These are phyloP conservation scores for Parasteatoda lunata DNA, from an alignment of 2,888 invertebrate species.

Conservation along the genomic window DNA sequence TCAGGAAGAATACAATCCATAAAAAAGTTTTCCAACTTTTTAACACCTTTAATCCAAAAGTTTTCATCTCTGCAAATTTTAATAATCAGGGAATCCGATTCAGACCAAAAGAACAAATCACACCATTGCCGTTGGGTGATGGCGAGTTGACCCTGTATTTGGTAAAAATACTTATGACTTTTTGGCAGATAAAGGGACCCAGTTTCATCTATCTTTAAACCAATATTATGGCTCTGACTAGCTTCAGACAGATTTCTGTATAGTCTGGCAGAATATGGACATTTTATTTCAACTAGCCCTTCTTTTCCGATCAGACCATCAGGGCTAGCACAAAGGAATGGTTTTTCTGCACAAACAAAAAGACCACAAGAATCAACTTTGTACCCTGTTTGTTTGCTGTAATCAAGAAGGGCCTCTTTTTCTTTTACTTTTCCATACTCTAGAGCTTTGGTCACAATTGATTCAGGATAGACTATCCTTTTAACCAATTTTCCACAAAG, in stretches of 20 bases:
- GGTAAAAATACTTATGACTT: not conserved
- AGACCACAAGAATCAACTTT: not conserved
- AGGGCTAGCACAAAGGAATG: not conserved
- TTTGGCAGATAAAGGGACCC: slow-evolving; percentile 2
- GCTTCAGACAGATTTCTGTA: not conserved
- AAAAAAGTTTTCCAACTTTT: too few relatives aligned
- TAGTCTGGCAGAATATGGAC: not conserved
- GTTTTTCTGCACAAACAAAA: slow-evolving; percentile 1
- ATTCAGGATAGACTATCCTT: slow-evolving; percentile 1
- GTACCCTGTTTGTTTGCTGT: not conserved
- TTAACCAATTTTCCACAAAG: not conserved
- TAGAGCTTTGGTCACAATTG: not conserved
- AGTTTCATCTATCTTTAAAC: not conserved
- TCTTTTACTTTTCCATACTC: not conserved
- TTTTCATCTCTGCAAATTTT: too few relatives aligned
- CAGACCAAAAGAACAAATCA: too few relatives aligned
- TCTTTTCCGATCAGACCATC: not conserved
- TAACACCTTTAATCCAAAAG: too few relatives aligned
- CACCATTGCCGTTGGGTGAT: not conserved
- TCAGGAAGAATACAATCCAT: too few relatives aligned
- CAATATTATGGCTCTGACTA: slow-evolving; percentile 2
- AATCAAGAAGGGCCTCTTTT: not conserved
- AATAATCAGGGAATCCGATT: too few relatives aligned
- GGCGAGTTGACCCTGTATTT: slow-evolving; percentile 10
- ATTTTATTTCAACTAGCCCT: slow-evolving; percentile 12